phyloP scores from a whole-genome alignment of 2,797 vertebrate genomes.

The Sebastes oblongus region DNA sequence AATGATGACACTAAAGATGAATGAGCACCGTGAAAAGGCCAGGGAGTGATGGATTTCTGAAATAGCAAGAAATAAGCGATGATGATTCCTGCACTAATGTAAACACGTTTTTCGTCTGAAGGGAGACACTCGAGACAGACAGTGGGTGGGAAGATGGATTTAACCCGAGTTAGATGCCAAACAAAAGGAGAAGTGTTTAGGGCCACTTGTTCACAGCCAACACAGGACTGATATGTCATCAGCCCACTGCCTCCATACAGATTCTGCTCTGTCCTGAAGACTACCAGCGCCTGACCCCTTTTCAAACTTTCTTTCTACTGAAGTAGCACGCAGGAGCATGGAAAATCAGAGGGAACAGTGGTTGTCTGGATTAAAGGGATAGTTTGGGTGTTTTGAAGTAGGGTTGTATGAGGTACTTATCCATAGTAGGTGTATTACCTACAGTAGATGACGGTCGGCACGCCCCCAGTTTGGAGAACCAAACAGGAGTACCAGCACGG shows the following conservation, averaged over 20 bases:
- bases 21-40: neutral
- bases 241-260: neutral
- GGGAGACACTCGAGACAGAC: slow-evolving; percentile 56
- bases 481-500: too few relatives aligned
- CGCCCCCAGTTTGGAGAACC: accelerated
- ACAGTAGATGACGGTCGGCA: too few relatives aligned
- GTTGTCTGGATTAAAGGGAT: neutral
- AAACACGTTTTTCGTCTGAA: slow-evolving; percentile 43
- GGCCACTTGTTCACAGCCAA: slow-evolving; percentile 37
- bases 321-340: neutral
- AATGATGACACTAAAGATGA: slow-evolving; percentile 15
- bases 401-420: too few relatives aligned
- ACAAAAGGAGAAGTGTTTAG: slow-evolving; percentile 58
- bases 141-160: slow-evolving; percentile 55
- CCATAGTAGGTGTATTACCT: too few relatives aligned
- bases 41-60: slow-evolving; percentile 21
- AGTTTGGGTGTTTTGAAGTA: too few relatives aligned
- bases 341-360: neutral
- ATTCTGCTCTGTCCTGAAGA: neutral
- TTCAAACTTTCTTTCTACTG: neutral
- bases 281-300: neutral
- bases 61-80: slow-evolving; percentile 39
- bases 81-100: slow-evolving; percentile 54
- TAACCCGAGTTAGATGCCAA: slow-evolving; percentile 29
- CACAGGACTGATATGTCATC: slow-evolving; percentile 34